Evolutionary conservation across 1,140 invertebrate species (phyloP).

Genomic region (Drosophila serrata): DNA sequence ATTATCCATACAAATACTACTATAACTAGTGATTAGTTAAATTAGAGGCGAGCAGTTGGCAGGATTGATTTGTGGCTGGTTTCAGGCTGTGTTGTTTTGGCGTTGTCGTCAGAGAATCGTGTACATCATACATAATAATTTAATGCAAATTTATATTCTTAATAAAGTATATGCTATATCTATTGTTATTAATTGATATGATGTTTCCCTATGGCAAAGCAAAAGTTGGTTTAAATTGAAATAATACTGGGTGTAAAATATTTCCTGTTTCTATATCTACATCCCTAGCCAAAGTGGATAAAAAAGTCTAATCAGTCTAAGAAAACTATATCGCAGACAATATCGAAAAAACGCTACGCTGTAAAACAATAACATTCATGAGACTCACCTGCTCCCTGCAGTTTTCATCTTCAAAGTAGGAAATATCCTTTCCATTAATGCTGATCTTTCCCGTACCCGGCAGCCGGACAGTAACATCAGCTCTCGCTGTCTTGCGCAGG

Average conservation of each 20-base stretch:
- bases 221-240: neutral
- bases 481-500: conserved; percentile 90
- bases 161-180: conserved; percentile 55
- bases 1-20: conserved; percentile 52
- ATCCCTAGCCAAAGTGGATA: neutral
- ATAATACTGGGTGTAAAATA: too few species aligned
- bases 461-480: conserved; percentile 88
- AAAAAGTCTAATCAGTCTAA: neutral
- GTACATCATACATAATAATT: conserved; percentile 62
- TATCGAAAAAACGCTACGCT: too few species aligned
- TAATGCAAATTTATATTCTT: conserved; percentile 57
- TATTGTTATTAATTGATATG: conserved; percentile 46
- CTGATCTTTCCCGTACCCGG: conserved; percentile 93
- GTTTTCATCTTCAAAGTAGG: conserved; percentile 90
- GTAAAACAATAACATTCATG: too few species aligned
- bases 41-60: conserved; percentile 68
- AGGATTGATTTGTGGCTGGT: conserved; percentile 76
- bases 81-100: conserved; percentile 81
- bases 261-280: neutral
- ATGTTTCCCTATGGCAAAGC: neutral
- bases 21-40: conserved; percentile 60
- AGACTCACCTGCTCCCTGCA: conserved; percentile 90
- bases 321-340: neutral
- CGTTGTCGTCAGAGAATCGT: conserved; percentile 72
- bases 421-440: conserved; percentile 93